Base-by-base conservation (phyloP, 2,888 invertebrate genomes). In the Kuschelorhynchus macadamiae region DNA sequence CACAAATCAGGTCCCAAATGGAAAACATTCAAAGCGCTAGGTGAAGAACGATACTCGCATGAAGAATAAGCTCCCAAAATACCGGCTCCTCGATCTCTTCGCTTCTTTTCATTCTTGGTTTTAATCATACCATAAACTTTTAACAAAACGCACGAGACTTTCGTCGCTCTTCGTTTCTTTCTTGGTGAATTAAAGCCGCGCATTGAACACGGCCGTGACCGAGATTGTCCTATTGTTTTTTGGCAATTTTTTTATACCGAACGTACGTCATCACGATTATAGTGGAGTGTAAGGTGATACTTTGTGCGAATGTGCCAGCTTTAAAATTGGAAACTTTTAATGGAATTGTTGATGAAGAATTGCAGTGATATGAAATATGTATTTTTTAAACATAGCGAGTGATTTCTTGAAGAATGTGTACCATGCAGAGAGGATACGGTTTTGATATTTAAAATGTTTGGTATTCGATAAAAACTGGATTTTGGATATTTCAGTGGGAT, bases 101-200 rank as follows among this genome's bases (percentile, higher is more conserved):
- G 44, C 52, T 33, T 42, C 41, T 52, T 14, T 65, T 57, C 33
- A 57, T 59, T 59, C 63, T 63, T 57, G 63, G 50, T 68, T 63
- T 68, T 68, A 63, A 68, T 63, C 68, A 63, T 59, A 50, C 57
- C 49, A 63, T 57, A 56, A 50, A 59, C 57, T 57, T 63, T 67
- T 50, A 62, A 62, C 62, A 57, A 62, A 52, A 63, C 61, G 30
- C 60, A 62, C 67, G 67, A 61, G 61, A 67, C 57, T 67, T 67
- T 67, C 63, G 18, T 59, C 53, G 55, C 49, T 56, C 55, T 42
- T 39, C 46, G 60, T 46, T 47, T 59, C 33, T 46, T 59, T 39
- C 42, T 60, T 53, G 47, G 53, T 53, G 14, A 41, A 67, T 18
- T 25, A 63, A 47, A 47, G 30, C 21, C 42, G 59, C 57, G 39